These are phyloP conservation scores for Nomada ruficornis DNA, from an alignment of 2,888 invertebrate genomes.

Conservation along the genomic window DNA sequence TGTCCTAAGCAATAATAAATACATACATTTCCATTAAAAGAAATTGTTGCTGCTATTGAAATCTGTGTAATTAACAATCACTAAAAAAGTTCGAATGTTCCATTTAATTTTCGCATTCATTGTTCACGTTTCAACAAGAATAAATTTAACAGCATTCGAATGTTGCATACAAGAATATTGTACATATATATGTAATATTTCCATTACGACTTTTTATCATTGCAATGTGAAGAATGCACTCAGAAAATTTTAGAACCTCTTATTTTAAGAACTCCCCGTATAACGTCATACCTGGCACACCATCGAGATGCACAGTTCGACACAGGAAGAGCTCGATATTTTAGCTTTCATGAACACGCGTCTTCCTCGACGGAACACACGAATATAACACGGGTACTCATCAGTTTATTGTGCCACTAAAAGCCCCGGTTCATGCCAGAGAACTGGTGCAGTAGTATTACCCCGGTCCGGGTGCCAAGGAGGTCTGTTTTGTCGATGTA, in stretches of 20 bases:
- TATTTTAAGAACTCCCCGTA: too few species aligned
- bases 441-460: constrained; percentile 24
- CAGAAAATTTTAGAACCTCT: too few species aligned
- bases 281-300: neutral
- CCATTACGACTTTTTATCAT: too few species aligned
- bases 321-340: constrained; percentile 34
- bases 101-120: neutral
- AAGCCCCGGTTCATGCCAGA: constrained; percentile 32
- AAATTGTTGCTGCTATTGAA: too few species aligned
- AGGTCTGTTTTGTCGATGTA: constrained; percentile 40
- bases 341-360: constrained; percentile 51
- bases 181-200: too few species aligned
- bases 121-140: too few species aligned
- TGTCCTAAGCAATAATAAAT: too few species aligned
- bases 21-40: too few species aligned
- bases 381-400: constrained; percentile 44
- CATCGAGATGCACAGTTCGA: neutral
- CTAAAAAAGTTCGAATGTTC: neutral
- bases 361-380: constrained; percentile 21
- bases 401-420: constrained; percentile 49
- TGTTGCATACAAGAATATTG: too few species aligned
- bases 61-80: too few species aligned
- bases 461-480: constrained; percentile 47
- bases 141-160: too few species aligned
- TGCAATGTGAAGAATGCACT: too few species aligned